Conservation (phyloP, 2,888 invertebrate species). For the Ephialtes manifestator region DNA sequence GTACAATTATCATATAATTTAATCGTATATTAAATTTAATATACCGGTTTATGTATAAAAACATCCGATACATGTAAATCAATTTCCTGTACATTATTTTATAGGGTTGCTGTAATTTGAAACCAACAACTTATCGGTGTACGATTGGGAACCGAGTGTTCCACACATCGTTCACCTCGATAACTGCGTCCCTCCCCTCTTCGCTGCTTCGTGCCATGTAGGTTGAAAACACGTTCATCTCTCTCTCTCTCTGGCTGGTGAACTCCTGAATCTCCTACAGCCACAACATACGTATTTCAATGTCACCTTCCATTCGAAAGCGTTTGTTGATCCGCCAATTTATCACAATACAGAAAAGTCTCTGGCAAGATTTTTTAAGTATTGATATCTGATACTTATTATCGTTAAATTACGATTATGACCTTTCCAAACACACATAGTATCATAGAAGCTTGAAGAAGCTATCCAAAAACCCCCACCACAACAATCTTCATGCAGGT, state of each 20-base stretch:
- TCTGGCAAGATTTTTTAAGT: neutral
- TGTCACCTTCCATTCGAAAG: constrained; percentile 1
- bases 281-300: neutral
- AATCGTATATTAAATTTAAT: too few species aligned
- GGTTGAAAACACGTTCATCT: constrained; percentile 22
- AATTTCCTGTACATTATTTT: too few species aligned
- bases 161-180: neutral
- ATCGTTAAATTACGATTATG: neutral
- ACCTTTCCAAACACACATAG: neutral
- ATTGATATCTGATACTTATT: neutral
- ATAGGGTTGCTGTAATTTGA: too few species aligned
- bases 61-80: too few species aligned
- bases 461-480: constrained; percentile 23
- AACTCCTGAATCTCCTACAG: neutral
- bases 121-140: neutral
- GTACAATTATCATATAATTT: too few species aligned
- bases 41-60: too few species aligned
- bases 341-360: neutral
- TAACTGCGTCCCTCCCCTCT: neutral
- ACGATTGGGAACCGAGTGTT: neutral
- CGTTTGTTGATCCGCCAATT: neutral
- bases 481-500: neutral
- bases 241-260: neutral
- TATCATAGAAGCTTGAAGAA: constrained; percentile 13
- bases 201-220: neutral